Evolutionary conservation across 1,140 invertebrate species (phyloP).

Genomic region (Diuraphis noxia): DNA sequence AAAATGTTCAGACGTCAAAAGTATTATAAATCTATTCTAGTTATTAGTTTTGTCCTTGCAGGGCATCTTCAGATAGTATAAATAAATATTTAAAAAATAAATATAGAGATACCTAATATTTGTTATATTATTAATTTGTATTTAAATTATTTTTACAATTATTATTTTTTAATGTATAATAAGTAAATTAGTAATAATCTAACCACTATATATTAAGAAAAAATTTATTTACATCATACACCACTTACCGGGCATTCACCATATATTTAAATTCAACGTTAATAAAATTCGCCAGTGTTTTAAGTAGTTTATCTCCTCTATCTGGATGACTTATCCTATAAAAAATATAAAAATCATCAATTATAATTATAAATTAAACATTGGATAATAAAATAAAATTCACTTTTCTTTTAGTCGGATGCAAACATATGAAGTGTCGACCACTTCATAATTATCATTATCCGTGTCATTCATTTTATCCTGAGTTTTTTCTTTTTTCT

Average conservation of each 20-base stretch:
- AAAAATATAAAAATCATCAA: not conserved
- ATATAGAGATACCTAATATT: not conserved
- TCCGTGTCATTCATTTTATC: constrained; percentile 17
- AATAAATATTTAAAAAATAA: too few species aligned
- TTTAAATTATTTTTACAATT: not conserved
- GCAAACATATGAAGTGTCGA: constrained; percentile 72
- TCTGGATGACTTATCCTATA: not conserved
- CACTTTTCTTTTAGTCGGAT: constrained; percentile 70
- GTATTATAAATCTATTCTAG: too few species aligned
- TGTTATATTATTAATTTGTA: not conserved
- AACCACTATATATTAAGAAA: not conserved
- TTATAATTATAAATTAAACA: not conserved
- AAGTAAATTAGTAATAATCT: not conserved
- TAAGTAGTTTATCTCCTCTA: not conserved
- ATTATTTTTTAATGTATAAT: not conserved
- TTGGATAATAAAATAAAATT: constrained; percentile 50
- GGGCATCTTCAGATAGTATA: not conserved
- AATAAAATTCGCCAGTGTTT: not conserved
- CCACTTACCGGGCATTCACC: constrained; percentile 4
- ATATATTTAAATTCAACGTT: constrained; percentile 8
- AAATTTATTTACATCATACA: not conserved
- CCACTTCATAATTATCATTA: constrained; percentile 62
- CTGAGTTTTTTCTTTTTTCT: not conserved
- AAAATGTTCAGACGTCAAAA: not conserved
- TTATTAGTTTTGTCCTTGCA: not conserved